Base-by-base conservation (phyloP, 2,888 invertebrate genomes). In the Orthosia cruda region DNA sequence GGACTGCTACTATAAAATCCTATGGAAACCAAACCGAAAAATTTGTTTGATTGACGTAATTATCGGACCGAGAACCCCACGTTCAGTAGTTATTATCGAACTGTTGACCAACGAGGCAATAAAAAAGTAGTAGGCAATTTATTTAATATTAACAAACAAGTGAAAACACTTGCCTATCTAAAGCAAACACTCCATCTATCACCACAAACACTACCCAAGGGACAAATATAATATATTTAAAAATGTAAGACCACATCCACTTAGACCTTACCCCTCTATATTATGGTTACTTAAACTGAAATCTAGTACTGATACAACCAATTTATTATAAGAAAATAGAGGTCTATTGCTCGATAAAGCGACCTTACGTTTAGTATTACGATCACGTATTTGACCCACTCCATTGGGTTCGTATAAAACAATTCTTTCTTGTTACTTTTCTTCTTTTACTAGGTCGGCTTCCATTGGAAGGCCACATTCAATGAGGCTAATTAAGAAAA, bases 301-400 rank as follows among this genome's bases (percentile, higher is more conserved):
- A 82, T 83, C 54, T 59, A 83, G 65, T 79, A 59, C 64, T 80
- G 71, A 66, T 74, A 84, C 54, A 74, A 57, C 76, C 76, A 77
- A 86, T 86, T 77, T 86, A 84, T 81, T 79, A 84, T 70, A 50
- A 61, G 73, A 68, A 72, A 80, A 85, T 78, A 68, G 74, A 74
- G 76, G 74, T 80, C 55, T 50, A 71, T 61, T 59, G 32, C 40
- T 61, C 69, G 74, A 66, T 86, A 78, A 74, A 58, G 59, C 66
- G 68, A 62, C 61, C 69, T 61, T 54, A 57, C 64, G 50, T 59
- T 73, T 66, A 59, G 72, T 50, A 85, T 79, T 72, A 55, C 11
- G 66, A 58, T 77, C 87, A 87, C 88, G 87, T 87, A 64, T 54
- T 47, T 65, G 63, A 76, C 77, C 78, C 62, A 71, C 81, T 80